These are phyloP conservation scores for Enteromius fasciolatus DNA, from an alignment of 2,797 vertebrate species.

Conservation along the genomic window DNA sequence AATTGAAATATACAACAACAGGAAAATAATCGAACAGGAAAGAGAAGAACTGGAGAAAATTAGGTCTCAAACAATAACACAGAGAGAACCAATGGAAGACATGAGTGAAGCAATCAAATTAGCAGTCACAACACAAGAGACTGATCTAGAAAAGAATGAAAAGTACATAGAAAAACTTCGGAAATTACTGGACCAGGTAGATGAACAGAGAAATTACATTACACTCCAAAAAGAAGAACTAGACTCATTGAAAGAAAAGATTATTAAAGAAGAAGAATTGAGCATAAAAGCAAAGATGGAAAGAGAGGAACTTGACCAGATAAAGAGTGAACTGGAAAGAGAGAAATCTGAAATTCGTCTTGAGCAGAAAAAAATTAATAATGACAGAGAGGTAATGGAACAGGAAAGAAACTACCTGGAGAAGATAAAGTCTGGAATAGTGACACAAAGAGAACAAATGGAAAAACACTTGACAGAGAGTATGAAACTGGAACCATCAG, in stretches of 20 bases:
- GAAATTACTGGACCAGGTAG: neutral
- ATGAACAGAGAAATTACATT: constrained; percentile 4
- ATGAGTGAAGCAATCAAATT: neutral
- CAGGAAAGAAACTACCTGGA: neutral
- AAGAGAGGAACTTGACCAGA: constrained; percentile 10
- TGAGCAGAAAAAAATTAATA: neutral
- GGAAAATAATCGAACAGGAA: neutral
- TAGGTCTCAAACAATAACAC: neutral
- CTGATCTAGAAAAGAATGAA: neutral
- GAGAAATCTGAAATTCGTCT: neutral
- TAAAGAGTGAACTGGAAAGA: constrained; percentile 1
- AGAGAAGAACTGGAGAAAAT: neutral
- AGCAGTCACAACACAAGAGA: neutral
- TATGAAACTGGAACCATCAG: neutral
- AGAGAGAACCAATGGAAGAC: neutral
- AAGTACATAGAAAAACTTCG: neutral
- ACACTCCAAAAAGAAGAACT: constrained; percentile 9
- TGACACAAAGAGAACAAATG: neutral
- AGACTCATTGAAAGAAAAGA: neutral
- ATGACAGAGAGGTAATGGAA: neutral
- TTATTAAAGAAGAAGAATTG: neutral
- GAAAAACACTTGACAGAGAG: neutral
- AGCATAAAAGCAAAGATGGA: neutral
- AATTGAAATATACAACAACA: neutral
- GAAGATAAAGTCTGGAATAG: neutral